Base-by-base conservation (phyloP, 2,888 invertebrate genomes). In the Pimpla rufipes region DNA sequence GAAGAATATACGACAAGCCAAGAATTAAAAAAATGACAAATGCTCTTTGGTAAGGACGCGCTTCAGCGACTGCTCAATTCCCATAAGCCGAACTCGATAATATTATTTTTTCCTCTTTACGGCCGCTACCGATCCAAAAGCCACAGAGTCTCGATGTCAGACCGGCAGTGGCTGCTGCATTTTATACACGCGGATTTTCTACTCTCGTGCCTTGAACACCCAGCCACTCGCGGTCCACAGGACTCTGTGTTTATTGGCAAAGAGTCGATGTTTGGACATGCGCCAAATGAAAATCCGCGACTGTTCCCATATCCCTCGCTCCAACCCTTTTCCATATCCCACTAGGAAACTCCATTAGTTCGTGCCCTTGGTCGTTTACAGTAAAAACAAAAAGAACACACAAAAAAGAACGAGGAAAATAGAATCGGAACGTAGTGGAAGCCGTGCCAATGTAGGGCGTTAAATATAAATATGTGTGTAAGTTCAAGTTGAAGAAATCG, bases 241-340 rank as follows among this genome's bases (percentile, higher is more conserved):
- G 35, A 59, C 21, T 52, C 57, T 55, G 83, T 87, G 81, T 88
- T 87, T 88, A 88, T 89, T 88, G 86, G 84, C 87, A 87, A 79
- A 73, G 86, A 83, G 83, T 87, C 82, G 81, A 74, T 87, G 87
- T 88, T 89, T 89, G 88, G 85, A 86, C 74, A 81, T 83, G 85
- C 77, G 85, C 86, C 87, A 88, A 89, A 89, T 89, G 86, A 88
- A 89, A 89, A 84, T 85, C 68, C 70, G 62, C 73, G 35, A 47
- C 57, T 52, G 55, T 57, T 64, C 29, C 29, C 29, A 29, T 29
- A 29, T 29, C 29, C 29, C 29, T 29, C 29, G 3, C 29, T 29
- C 74, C 68, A 57, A 45, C 66, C 67, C 70, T 40, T 37, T 35
- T 47, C 18, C 37, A 68, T 77, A 76, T 68, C 50, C 74, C 62